Evolutionary conservation across 2,888 invertebrate genomes (phyloP).

Genomic region (Horisme vitalbata): DNA sequence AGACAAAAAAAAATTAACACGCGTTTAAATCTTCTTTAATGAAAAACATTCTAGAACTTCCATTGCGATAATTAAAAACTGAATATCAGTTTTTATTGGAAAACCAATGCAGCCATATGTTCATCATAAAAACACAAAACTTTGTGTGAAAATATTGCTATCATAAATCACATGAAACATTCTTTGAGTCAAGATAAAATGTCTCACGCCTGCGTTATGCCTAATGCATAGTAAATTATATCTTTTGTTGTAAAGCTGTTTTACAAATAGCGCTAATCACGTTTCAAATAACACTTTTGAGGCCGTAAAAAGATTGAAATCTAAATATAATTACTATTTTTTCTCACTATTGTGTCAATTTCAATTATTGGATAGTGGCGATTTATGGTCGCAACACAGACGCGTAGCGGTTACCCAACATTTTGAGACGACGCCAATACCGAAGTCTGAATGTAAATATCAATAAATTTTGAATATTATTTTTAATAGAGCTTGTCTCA

Average conservation of each 20-base stretch:
- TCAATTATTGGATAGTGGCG: conserved; percentile 46
- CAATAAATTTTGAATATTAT: conserved; percentile 4
- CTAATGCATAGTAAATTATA: conserved; percentile 44
- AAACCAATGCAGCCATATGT: conserved; percentile 23
- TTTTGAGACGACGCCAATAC: conserved; percentile 23
- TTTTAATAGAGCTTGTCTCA: conserved; percentile 2
- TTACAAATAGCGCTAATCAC: conserved; percentile 62
- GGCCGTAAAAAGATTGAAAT: conserved; percentile 58
- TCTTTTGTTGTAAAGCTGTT: conserved; percentile 58
- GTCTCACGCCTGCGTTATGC: conserved; percentile 47
- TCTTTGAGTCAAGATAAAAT: conserved; percentile 38
- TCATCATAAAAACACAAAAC: conserved; percentile 28
- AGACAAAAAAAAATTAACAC: conserved; percentile 2
- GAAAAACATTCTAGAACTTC: conserved; percentile 5
- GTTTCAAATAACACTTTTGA: conserved; percentile 50
- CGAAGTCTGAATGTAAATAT: conserved; percentile 10
- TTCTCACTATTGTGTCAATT: conserved; percentile 69
- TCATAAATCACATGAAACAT: conserved; percentile 40
- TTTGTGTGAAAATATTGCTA: conserved; percentile 38
- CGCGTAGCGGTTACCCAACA: conserved; percentile 18
- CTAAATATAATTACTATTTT: conserved; percentile 57
- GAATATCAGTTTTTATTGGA: conserved; percentile 18
- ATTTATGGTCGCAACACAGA: conserved; percentile 44
- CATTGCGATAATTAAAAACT: conserved; percentile 4
- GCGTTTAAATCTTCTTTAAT: conserved; percentile 28